Evolutionary conservation across 2,797 vertebrate species (phyloP).

Genomic region (Scomberomorus guttatus): DNA sequence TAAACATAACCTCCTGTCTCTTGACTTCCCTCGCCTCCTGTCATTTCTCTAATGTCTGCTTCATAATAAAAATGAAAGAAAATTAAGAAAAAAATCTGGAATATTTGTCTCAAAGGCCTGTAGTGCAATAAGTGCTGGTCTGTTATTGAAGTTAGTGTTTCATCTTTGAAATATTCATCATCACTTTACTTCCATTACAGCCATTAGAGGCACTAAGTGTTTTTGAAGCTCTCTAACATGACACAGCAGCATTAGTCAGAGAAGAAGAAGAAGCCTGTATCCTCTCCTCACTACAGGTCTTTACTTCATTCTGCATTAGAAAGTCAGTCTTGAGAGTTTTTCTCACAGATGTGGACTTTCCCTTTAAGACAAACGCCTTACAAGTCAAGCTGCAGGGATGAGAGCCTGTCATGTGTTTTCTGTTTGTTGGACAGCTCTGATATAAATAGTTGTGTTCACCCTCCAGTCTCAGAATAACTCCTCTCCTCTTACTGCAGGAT

Average conservation of each 20-base stretch:
- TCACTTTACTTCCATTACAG: not conserved
- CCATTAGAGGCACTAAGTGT: not conserved
- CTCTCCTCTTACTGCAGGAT: conserved; percentile 32
- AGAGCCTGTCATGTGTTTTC: not conserved
- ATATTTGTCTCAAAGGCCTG: no score
- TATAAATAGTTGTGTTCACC: conserved; percentile 43
- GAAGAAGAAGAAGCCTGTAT: not conserved
- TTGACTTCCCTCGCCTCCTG: no score
- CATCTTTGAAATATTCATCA: conserved; percentile 24
- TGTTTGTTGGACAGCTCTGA: conserved; percentile 1
- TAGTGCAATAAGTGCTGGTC: not conserved
- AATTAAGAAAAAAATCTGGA: no score
- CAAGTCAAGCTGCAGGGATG: conserved; percentile 8
- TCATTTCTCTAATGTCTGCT: no score
- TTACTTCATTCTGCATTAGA: no score
- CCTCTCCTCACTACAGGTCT: no score
- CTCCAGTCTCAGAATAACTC: conserved; percentile 42
- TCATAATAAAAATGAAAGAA: no score
- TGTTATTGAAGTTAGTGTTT: no score
- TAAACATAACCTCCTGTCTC: no score
- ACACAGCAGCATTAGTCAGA: not conserved
- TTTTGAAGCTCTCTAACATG: not conserved
- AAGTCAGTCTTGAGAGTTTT: no score
- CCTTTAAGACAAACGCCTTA: not conserved
- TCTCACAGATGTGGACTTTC: no score